A percentile compares a stretch with the other conserved stretches of the same genome.
phyloP scores from a whole-genome alignment of 1,140 invertebrate species.

The Pseudomyrmex cubaensis region DNA sequence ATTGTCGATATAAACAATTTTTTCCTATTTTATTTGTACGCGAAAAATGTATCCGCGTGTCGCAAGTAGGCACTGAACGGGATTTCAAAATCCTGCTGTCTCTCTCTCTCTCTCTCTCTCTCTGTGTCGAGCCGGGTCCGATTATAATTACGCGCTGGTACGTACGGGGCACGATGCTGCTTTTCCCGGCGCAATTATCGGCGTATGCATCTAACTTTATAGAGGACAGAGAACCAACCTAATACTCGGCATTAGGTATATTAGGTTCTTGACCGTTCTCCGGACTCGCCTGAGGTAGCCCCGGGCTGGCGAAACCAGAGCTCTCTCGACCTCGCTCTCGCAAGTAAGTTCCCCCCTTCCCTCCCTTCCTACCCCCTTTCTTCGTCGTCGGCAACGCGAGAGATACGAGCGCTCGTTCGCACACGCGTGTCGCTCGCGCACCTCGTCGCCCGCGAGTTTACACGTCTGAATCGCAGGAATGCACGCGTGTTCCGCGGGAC shows the following conservation, averaged over 20 bases:
- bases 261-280: constrained; percentile 73
- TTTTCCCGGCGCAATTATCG: constrained; percentile 40
- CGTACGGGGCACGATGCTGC: background rate
- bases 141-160: constrained; percentile 37
- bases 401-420: constrained; percentile 41
- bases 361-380: background rate
- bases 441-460: constrained; percentile 31
- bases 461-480: constrained; percentile 27
- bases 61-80: constrained; percentile 4
- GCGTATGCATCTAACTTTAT: constrained; percentile 48
- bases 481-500: constrained; percentile 25
- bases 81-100: constrained; percentile 13
- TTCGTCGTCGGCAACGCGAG: constrained; percentile 18
- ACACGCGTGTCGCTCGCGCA: constrained; percentile 31
- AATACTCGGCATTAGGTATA: constrained; percentile 71
- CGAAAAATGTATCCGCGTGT: constrained; percentile 16
- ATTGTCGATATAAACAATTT: constrained; percentile 31
- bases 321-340: constrained; percentile 58
- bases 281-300: constrained; percentile 62
- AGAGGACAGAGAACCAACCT: constrained; percentile 55
- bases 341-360: background rate
- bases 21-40: background rate
- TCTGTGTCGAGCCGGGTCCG: background rate
- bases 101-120: background rate
- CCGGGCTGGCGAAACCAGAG: constrained; percentile 74